Evolutionary conservation across 2,888 invertebrate species (phyloP), one percentile per base, ranked within the genome.

Genomic region (Plagodis pulveraria): DNA sequence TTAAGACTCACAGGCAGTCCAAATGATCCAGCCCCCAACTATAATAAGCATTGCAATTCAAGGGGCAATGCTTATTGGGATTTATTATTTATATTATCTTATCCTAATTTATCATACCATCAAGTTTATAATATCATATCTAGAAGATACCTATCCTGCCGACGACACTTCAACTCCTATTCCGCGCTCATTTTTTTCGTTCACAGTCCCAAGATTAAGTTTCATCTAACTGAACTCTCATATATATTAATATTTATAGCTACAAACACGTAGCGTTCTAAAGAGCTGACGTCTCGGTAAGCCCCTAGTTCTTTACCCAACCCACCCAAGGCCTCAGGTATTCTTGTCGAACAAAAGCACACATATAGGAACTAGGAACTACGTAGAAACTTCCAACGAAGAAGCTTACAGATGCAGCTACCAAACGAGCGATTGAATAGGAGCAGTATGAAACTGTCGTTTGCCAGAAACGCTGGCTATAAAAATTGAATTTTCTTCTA

Each of bases 261-360:
- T 12, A 42, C 12, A 1, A 5, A 11, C 0, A 12, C 42, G 6
- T 12, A 11, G 11, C 11, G 1, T 45, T 52, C 54, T 54, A 48
- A 36, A 62, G 55, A 55, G 22, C 54, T 57, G 52, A 45, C 22
- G 45, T 51, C 52, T 61, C 54, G 58, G 60, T 60, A 59, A n/a
- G 58, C 63, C 57, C 50, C 62, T 60, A 60, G 52, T 57, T 63
- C 50, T 58, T 52, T 62, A 44, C 42, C 67, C 66, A 66, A 69
- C 55, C 53, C 49, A 33, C 70, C 70, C 76, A 77, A 74, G 72
- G 73, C 71, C 71, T 71, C 75, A 73, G 69, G 78, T 75, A 80
- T 81, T 83, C 84, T 84, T 80, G 63, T 60, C 71, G 70, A 80
- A 86, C 85, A 86, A 86, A 85, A 83, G 85, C 78, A 22, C 74